Evolutionary conservation across 1,140 invertebrate species (phyloP).

Genomic region (Saxidomus purpurata): DNA sequence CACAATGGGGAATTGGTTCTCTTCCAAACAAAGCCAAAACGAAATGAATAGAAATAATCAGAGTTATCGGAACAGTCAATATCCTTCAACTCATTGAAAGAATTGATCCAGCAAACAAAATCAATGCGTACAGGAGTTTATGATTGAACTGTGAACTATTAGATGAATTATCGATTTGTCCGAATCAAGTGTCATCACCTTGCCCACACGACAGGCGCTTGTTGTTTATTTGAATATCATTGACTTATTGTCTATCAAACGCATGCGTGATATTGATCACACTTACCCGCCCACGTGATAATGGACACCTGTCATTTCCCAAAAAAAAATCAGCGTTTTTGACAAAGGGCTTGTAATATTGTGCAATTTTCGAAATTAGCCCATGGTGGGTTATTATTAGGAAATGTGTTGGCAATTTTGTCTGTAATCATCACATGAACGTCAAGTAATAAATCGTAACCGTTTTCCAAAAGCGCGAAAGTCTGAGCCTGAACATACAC

Average conservation of each 20-base stretch:
- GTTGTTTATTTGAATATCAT: constrained; percentile 33
- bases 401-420: neutral
- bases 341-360: neutral
- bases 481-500: too few species aligned
- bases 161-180: neutral
- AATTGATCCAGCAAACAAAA: constrained; percentile 26
- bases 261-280: constrained; percentile 59
- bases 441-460: too few species aligned
- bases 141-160: constrained; percentile 33
- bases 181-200: constrained; percentile 53
- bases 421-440: neutral
- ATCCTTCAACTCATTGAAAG: neutral
- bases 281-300: neutral
- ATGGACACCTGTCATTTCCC: constrained; percentile 32
- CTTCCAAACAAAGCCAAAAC: constrained; percentile 10
- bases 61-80: neutral
- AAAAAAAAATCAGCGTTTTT: neutral
- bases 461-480: too few species aligned
- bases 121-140: constrained; percentile 12
- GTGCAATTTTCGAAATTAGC: neutral
- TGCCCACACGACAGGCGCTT: constrained; percentile 47
- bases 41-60: constrained; percentile 14
- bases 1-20: constrained; percentile 7
- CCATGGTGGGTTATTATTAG: neutral
- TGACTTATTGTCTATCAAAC: constrained; percentile 19